These are phyloP conservation scores for Pterocles gutturalis DNA, from an alignment of 2,113 vertebrate genomes.

Conservation along the genomic window DNA sequence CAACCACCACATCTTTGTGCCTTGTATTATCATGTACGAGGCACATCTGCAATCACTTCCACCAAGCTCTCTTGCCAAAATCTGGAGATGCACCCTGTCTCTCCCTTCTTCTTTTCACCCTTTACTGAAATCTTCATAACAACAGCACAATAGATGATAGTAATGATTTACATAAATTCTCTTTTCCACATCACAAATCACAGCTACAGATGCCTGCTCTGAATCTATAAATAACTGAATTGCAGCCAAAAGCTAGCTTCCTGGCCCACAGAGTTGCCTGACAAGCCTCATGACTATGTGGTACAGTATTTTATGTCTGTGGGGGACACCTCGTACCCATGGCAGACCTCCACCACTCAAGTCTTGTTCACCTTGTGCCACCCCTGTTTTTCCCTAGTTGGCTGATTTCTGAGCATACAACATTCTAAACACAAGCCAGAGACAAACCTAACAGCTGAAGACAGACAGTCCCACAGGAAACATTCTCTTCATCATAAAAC, in stretches of 20 bases:
- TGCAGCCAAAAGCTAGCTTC: not conserved
- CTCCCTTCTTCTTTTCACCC: not conserved
- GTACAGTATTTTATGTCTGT: not conserved
- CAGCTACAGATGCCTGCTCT: not conserved
- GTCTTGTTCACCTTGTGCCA: not conserved
- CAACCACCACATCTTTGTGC: not conserved
- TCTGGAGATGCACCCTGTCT: not conserved
- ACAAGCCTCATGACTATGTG: not conserved
- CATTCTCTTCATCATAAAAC: not conserved
- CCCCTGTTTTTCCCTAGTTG: rapidly evolving
- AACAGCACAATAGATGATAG: not conserved
- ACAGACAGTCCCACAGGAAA: not conserved
- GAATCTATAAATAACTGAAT: not conserved
- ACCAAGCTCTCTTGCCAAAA: not conserved
- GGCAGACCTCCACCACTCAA: rapidly evolving
- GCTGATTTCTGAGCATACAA: not conserved
- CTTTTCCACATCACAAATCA: not conserved
- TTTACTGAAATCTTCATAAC: not conserved
- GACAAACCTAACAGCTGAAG: not conserved
- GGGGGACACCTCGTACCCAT: not conserved
- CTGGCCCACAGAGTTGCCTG: not conserved
- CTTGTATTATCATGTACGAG: rapidly evolving
- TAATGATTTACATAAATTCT: not conserved
- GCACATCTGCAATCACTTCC: not conserved
- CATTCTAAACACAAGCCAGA: not conserved